Conservation (phyloP, 2,797 vertebrate genomes). For the Pseudochirops cupreus region DNA sequence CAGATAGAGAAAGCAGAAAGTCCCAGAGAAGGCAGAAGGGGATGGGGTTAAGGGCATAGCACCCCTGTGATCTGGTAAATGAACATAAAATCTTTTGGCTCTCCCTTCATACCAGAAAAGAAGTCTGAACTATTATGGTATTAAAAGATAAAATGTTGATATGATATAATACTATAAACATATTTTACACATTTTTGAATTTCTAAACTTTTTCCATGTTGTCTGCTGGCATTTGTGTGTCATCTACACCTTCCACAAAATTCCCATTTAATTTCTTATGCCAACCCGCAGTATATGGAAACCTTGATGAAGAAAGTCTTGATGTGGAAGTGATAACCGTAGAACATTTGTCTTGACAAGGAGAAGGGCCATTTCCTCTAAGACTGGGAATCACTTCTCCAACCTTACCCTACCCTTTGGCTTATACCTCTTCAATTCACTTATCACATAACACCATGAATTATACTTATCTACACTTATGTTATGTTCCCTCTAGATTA, state of each 20-base stretch:
- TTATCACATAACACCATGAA: neutral
- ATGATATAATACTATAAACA: neutral
- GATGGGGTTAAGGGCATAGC: neutral
- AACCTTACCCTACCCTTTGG: neutral
- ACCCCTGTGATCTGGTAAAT: neutral
- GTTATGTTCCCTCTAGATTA: neutral
- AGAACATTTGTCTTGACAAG: neutral
- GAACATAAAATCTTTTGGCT: neutral
- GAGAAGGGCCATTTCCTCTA: neutral
- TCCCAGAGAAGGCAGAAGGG: neutral
- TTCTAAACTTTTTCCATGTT: neutral
- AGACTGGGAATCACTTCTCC: neutral
- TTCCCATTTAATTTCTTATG: neutral
- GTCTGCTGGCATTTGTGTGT: neutral
- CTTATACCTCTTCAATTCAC: neutral
- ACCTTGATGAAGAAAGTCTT: neutral
- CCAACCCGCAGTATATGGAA: neutral
- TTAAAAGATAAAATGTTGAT: neutral
- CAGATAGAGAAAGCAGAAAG: neutral
- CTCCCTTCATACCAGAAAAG: neutral
- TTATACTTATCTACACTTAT: neutral
- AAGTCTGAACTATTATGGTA: neutral
- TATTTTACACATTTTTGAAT: neutral
- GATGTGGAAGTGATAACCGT: neutral
- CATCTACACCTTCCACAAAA: neutral